These are phyloP conservation scores for Dryococelus australis DNA, from an alignment of 2,888 invertebrate species.

Conservation along the genomic window DNA sequence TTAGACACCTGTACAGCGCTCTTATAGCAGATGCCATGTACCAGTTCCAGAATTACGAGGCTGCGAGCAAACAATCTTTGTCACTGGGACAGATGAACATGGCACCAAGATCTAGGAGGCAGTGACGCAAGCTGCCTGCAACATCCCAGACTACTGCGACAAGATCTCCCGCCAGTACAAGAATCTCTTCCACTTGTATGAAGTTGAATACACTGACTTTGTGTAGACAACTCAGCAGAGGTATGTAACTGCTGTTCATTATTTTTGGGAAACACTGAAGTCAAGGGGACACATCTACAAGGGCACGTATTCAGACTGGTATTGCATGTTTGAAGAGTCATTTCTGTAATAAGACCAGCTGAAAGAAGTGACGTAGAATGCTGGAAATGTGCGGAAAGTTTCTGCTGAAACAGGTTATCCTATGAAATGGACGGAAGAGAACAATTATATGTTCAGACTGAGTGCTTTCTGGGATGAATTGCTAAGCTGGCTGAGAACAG, in stretches of 20 bases:
- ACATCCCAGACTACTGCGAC: slow-evolving; percentile 73
- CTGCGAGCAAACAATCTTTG: slow-evolving; percentile 64
- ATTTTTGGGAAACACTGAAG: slow-evolving; percentile 81
- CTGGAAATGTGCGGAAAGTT: slow-evolving; percentile 67
- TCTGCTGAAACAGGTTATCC: slow-evolving; percentile 85
- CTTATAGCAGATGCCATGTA: slow-evolving; percentile 88
- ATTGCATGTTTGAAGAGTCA: slow-evolving; percentile 91
- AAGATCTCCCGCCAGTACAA: slow-evolving; percentile 75
- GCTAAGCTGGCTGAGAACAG: slow-evolving; percentile 75
- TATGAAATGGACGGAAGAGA: slow-evolving; percentile 93
- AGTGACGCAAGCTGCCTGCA: slow-evolving; percentile 65
- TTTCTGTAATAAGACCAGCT: slow-evolving; percentile 84
- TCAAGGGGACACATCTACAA: slow-evolving; percentile 80
- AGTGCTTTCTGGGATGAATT: slow-evolving; percentile 77
- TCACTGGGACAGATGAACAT: slow-evolving; percentile 96
- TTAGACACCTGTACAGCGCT: slow-evolving; percentile 93
- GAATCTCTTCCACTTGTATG: slow-evolving; percentile 69
- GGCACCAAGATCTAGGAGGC: slow-evolving; percentile 88
- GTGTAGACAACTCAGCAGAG: slow-evolving; percentile 84
- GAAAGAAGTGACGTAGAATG: slow-evolving; percentile 62
- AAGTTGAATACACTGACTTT: slow-evolving; percentile 79
- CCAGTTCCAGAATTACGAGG: slow-evolving; percentile 77
- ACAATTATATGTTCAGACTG: slow-evolving; percentile 93
- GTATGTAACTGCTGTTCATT: slow-evolving; percentile 78
- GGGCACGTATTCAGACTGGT: slow-evolving; percentile 93